phyloP scores from a whole-genome alignment of 2,888 invertebrate genomes.

The Andrena marginata region DNA sequence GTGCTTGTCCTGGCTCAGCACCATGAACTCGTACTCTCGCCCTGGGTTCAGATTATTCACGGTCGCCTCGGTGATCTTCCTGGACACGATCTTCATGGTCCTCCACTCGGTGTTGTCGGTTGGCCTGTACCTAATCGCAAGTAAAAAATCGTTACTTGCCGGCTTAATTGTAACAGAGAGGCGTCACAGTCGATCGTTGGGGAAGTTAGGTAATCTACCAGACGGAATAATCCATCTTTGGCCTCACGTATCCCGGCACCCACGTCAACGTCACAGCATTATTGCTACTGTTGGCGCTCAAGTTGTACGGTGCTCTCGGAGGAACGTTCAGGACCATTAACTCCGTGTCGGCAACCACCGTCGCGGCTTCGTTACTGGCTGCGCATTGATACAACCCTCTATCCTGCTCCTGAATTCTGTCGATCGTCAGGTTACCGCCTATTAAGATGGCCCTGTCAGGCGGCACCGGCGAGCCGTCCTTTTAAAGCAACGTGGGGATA shows the following conservation, averaged over 20 bases:
- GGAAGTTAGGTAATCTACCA: conserved; percentile 87
- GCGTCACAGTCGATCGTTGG: no score
- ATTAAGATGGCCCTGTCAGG: conserved; percentile 89
- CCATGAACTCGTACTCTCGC: conserved; percentile 95
- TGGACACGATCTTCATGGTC: conserved; percentile 91
- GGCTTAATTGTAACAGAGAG: neutral
- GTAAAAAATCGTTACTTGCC: neutral
- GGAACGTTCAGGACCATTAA: conserved; percentile 94
- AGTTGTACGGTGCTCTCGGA: conserved; percentile 95
- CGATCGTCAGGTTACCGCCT: conserved; percentile 94
- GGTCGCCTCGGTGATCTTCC: conserved; percentile 91
- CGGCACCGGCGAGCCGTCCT: conserved; percentile 91
- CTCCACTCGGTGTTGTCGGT: conserved; percentile 93
- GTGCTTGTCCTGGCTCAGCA: conserved; percentile 93
- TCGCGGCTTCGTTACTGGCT: conserved; percentile 94
- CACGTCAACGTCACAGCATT: conserved; percentile 92
- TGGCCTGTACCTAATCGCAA: conserved; percentile 88
- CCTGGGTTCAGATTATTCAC: conserved; percentile 91
- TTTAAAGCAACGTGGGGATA: conserved; percentile 77
- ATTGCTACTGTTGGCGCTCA: conserved; percentile 91
- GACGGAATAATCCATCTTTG: conserved; percentile 92
- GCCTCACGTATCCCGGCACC: conserved; percentile 93
- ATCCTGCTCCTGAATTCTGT: conserved; percentile 93
- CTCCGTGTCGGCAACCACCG: conserved; percentile 92
- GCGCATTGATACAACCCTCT: conserved; percentile 94